These are phyloP conservation scores for Patella depressa DNA, from an alignment of 2,888 invertebrate species.

Conservation along the genomic window DNA sequence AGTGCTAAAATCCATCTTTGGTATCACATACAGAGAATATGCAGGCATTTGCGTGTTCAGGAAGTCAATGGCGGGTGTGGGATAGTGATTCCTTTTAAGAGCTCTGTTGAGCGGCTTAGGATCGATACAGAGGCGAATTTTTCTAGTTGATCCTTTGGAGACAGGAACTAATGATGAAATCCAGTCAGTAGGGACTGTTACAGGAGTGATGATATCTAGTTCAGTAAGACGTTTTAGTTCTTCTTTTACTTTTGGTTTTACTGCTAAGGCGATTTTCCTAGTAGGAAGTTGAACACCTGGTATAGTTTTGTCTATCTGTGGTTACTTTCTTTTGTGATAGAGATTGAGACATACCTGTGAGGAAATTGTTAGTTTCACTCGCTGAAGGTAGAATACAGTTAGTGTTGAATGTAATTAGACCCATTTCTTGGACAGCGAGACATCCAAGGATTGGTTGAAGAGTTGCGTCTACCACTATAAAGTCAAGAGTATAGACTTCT, in stretches of 20 bases:
- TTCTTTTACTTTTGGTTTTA: not conserved
- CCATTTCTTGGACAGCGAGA: not conserved
- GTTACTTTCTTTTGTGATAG: no score
- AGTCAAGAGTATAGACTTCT: not conserved
- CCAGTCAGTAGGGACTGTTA: constrained; percentile 37
- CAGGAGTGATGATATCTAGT: constrained; percentile 21
- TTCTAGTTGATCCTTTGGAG: constrained; percentile 14
- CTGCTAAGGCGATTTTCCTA: not conserved
- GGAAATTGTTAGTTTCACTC: not conserved
- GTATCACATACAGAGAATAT: constrained; percentile 22
- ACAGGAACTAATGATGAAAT: constrained; percentile 36
- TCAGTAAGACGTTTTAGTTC: not conserved
- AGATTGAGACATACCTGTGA: no score
- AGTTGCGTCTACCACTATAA: not conserved
- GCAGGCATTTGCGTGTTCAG: constrained; percentile 15
- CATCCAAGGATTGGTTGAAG: not conserved
- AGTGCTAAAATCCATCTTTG: constrained; percentile 34
- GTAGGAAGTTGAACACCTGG: not conserved
- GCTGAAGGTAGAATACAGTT: not conserved
- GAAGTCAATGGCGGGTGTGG: constrained; percentile 23
- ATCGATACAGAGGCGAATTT: constrained; percentile 33
- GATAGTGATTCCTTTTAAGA: constrained; percentile 26
- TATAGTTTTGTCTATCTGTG: no score
- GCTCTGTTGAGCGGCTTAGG: constrained; percentile 35
- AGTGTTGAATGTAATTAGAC: not conserved